Conservation (phyloP, 2,113 vertebrate genomes). For the Peromyscus leucopus region DNA sequence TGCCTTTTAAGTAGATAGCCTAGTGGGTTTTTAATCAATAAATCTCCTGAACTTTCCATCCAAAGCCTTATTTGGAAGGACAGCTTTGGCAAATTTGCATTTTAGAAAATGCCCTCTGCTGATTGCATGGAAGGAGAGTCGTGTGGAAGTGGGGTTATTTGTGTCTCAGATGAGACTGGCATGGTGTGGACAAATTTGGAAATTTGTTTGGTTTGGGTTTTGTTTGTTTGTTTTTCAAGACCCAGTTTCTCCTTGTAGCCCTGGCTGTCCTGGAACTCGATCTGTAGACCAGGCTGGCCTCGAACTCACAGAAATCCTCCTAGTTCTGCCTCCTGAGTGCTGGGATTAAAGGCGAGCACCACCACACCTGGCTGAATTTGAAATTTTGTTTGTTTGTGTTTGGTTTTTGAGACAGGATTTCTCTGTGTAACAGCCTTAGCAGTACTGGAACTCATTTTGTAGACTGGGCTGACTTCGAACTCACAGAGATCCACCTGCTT, state of each 20-base stretch:
- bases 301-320: background rate
- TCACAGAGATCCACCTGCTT: background rate
- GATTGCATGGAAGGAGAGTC: slow-evolving; percentile 29
- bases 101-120: slow-evolving; percentile 70
- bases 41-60: slow-evolving; percentile 54
- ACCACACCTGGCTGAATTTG: background rate
- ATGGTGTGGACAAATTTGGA: background rate
- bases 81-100: slow-evolving; percentile 51
- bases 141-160: background rate
- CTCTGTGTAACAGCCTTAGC: background rate
- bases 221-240: background rate
- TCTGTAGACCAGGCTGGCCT: background rate
- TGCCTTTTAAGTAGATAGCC: slow-evolving; percentile 12
- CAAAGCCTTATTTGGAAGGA: slow-evolving; percentile 42
- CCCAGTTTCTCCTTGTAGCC: background rate
- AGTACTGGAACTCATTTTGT: background rate
- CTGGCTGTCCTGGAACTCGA: background rate
- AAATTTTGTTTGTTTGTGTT: background rate
- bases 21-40: background rate
- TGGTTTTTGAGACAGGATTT: background rate
- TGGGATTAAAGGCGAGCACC: too few species aligned
- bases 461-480: background rate
- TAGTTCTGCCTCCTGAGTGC: background rate
- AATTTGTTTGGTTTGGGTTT: background rate
- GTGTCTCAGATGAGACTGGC: background rate